Percentiles rank a stretch among this genome's conserved stretches.
Conservation (phyloP, 2,888 invertebrate genomes). For the Polymixis flavicincta region DNA sequence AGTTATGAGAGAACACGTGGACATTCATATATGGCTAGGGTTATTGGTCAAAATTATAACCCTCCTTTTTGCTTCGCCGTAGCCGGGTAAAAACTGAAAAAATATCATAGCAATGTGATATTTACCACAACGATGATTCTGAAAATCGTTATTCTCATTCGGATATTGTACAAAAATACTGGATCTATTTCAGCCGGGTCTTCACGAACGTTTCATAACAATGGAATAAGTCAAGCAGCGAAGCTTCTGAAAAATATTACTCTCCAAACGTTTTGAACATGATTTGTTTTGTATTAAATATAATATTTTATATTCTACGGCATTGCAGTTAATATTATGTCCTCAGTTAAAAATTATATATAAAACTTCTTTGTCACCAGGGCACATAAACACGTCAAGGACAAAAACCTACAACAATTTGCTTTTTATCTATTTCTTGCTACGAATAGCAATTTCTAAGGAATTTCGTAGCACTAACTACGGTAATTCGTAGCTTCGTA, state of each 20-base stretch:
- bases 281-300: constrained; percentile 17
- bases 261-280: constrained; percentile 20
- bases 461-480: constrained; percentile 46
- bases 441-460: constrained; percentile 21
- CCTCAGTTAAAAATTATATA: constrained; percentile 8
- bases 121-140: constrained; percentile 11
- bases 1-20: no score
- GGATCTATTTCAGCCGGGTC: constrained; percentile 23
- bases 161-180: constrained; percentile 41
- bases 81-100: not conserved
- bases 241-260: constrained; percentile 46
- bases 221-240: constrained; percentile 49
- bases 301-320: constrained; percentile 1
- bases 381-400: constrained; percentile 28
- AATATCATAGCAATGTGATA: not conserved
- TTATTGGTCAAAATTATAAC: no score
- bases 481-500: constrained; percentile 51
- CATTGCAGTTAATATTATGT: constrained; percentile 19
- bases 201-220: constrained; percentile 52
- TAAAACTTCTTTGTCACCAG: constrained; percentile 4
- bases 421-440: constrained; percentile 24
- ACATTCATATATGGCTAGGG: no score
- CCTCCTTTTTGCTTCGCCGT: no score
- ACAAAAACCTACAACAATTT: constrained; percentile 1
- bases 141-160: constrained; percentile 27